Conservation (phyloP, 1,140 invertebrate genomes). For the Mylabris phalerata region DNA sequence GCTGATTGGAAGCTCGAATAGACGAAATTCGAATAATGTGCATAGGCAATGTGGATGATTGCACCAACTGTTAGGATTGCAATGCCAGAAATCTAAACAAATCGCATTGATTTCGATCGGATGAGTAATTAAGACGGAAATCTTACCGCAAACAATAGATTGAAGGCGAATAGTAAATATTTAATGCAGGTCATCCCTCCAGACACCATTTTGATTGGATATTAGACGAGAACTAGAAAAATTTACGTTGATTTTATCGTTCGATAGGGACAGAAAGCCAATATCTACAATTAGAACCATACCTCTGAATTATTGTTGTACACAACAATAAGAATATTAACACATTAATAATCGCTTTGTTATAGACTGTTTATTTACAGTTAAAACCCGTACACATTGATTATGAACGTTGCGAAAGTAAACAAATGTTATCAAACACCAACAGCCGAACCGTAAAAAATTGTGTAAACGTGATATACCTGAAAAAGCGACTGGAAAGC, state of each 20-base stretch:
- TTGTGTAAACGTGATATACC: no score
- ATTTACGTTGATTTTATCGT: not conserved
- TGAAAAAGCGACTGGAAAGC: no score
- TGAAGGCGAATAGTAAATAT: constrained; percentile 73
- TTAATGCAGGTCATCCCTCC: constrained; percentile 71
- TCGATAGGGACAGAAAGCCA: no score
- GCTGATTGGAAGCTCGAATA: constrained; percentile 62
- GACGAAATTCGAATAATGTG: constrained; percentile 62
- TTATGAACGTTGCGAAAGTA: no score
- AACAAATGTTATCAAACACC: no score
- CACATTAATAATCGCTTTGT: no score
- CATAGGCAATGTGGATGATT: constrained; percentile 57
- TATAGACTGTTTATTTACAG: not conserved
- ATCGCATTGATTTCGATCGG: not conserved
- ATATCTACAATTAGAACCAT: no score
- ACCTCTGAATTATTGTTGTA: no score
- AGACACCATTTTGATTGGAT: constrained; percentile 54
- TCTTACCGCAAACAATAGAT: constrained; percentile 75
- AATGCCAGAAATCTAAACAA: constrained; percentile 65
- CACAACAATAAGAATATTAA: no score
- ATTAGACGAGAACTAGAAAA: constrained; percentile 1
- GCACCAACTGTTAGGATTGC: constrained; percentile 67
- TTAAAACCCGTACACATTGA: not conserved
- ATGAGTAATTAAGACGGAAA: not conserved
- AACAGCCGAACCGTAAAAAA: no score